Percentiles rank a stretch among this genome's conserved stretches.
These are phyloP conservation scores for Himalopsyche anomala DNA, from an alignment of 2,888 invertebrate species.

Conservation along the genomic window DNA sequence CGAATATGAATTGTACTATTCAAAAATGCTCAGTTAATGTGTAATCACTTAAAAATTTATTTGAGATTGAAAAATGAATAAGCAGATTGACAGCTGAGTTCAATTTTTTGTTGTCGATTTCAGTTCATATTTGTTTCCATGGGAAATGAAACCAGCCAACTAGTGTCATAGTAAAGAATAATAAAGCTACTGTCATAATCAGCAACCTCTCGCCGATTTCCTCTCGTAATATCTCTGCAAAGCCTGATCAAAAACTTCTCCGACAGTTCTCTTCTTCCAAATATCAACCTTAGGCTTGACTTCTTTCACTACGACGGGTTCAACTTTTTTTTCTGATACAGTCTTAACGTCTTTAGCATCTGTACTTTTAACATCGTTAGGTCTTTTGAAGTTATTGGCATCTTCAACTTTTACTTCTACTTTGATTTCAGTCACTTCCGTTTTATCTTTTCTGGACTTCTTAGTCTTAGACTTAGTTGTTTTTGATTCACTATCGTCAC, in stretches of 20 bases:
- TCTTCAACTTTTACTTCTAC: slow-evolving; percentile 65
- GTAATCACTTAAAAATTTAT: no score
- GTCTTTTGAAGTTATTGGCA: slow-evolving; percentile 66
- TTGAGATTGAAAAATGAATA: no score
- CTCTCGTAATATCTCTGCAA: slow-evolving; percentile 85
- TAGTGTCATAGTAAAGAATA: no score
- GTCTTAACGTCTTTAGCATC: slow-evolving; percentile 65
- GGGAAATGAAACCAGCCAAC: no score
- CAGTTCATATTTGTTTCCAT: neutral
- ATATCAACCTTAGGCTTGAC: slow-evolving; percentile 81
- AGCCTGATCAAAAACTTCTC: slow-evolving; percentile 85
- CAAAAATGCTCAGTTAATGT: no score
- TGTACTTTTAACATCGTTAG: slow-evolving; percentile 63
- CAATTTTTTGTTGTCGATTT: no score
- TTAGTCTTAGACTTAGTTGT: slow-evolving; percentile 64
- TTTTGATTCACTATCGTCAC: slow-evolving; percentile 67
- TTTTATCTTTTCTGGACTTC: slow-evolving; percentile 64
- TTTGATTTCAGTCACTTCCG: slow-evolving; percentile 65
- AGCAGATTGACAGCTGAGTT: no score
- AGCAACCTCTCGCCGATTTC: slow-evolving; percentile 76
- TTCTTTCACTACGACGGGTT: slow-evolving; percentile 61
- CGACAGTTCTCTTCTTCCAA: slow-evolving; percentile 91
- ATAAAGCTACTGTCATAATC: neutral
- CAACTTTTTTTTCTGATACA: slow-evolving; percentile 65
- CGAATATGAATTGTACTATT: no score